phyloP scores from a whole-genome alignment of 2,888 invertebrate species.

The Andrena praecox region DNA sequence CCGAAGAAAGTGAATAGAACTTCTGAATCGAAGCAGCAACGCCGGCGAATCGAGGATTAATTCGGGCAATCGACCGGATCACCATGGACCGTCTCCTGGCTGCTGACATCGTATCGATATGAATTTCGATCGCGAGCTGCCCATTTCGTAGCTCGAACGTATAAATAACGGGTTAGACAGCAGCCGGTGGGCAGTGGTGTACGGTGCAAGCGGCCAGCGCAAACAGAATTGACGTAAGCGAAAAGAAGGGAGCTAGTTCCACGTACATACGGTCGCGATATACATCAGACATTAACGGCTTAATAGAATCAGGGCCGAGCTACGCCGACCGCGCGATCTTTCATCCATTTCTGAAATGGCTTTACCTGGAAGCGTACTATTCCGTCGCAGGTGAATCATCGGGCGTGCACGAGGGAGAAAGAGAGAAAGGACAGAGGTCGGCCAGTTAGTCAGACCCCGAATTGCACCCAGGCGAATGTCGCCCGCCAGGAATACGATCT shows the following conservation, averaged over 20 bases:
- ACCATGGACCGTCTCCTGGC: background rate
- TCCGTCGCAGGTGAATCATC: conserved; percentile 71
- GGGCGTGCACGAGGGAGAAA: conserved; percentile 41
- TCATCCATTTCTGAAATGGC: conserved; percentile 59
- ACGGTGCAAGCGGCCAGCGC: conserved; percentile 33
- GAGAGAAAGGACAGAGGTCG: conserved; percentile 34
- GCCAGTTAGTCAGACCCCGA: conserved; percentile 63
- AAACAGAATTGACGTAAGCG: conserved; percentile 62
- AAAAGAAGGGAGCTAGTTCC: conserved; percentile 47
- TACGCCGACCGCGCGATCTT: conserved; percentile 31
- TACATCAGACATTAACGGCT: conserved; percentile 46
- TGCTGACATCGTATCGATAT: conserved; percentile 32
- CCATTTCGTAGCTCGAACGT: conserved; percentile 32
- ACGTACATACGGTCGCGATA: conserved; percentile 11
- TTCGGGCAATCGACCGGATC: background rate
- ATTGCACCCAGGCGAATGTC: conserved; percentile 47
- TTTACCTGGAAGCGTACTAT: conserved; percentile 66
- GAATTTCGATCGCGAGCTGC: conserved; percentile 33
- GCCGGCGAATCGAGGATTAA: background rate
- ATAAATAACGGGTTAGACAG: conserved; percentile 55
- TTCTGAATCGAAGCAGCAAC: too few species aligned
- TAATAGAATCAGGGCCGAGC: conserved; percentile 45
- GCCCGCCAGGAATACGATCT: conserved; percentile 64
- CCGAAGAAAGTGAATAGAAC: conserved; percentile 1
- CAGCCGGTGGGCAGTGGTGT: conserved; percentile 20